Conservation (phyloP, 2,113 vertebrate species). For the Limnothrissa miodon region DNA sequence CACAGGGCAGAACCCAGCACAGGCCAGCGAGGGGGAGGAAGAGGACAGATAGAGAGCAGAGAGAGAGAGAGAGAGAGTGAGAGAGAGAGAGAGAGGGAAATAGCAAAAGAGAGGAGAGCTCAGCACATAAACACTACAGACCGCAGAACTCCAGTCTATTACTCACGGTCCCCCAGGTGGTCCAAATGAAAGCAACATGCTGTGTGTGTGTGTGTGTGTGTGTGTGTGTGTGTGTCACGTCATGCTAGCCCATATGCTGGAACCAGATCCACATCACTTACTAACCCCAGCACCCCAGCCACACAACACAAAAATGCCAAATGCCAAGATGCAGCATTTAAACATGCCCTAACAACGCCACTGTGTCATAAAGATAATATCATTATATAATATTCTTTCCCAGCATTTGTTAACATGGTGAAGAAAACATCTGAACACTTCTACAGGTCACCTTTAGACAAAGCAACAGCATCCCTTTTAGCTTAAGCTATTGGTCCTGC, state of each 20-base stretch:
- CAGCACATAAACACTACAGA: conserved; percentile 53
- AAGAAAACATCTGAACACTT: neutral
- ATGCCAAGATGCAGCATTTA: neutral
- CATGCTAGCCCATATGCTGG: neutral
- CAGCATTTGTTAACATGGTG: neutral
- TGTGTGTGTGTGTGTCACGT: too few species aligned
- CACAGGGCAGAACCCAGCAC: conserved; percentile 44
- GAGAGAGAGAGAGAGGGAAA: neutral
- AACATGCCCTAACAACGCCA: neutral
- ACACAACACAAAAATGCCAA: neutral
- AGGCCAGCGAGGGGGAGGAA: neutral
- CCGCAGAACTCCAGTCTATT: conserved; percentile 41
- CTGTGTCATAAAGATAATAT: neutral
- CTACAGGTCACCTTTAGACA: too few species aligned
- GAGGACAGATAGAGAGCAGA: neutral
- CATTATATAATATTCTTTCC: neutral
- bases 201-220: neutral
- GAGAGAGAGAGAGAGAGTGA: neutral
- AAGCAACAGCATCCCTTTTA: too few species aligned
- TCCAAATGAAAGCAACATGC: conserved; percentile 37
- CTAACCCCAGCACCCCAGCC: neutral
- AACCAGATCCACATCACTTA: neutral
- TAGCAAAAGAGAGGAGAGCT: neutral
- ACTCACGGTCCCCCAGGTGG: conserved; percentile 42
- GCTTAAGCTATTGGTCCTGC: too few species aligned